Conservation (phyloP, 2,888 invertebrate species). For the Pammene fasciana region DNA sequence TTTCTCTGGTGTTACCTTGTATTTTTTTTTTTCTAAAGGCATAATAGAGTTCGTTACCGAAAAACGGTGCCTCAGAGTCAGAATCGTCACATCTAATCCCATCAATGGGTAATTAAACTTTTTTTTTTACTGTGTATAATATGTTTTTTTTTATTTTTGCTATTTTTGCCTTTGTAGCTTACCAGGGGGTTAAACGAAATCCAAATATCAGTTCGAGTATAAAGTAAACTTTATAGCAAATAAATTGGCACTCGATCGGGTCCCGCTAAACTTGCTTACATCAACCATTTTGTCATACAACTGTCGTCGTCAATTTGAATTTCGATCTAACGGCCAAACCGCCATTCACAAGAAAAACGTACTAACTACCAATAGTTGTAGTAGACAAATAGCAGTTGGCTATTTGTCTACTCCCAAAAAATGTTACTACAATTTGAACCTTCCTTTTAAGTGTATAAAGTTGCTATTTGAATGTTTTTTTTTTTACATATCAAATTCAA, state of each 20-base stretch:
- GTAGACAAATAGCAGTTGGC: background rate
- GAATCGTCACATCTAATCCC: no score
- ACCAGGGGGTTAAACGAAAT: no score
- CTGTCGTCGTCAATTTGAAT: slow-evolving; percentile 27
- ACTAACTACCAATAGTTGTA: background rate
- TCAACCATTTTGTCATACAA: slow-evolving; percentile 18
- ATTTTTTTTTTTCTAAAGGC: no score
- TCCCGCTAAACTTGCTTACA: background rate
- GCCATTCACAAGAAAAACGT: background rate
- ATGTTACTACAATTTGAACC: background rate
- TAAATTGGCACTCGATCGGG: background rate
- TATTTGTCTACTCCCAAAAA: background rate
- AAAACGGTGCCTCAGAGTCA: no score
- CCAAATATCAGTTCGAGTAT: no score
- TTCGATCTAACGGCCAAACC: slow-evolving; percentile 27
- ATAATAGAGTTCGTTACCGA: no score
- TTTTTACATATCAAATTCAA: background rate
- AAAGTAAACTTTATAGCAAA: background rate
- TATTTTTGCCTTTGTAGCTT: no score
- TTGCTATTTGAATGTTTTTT: background rate
- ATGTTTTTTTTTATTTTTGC: no score
- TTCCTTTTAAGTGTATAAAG: background rate
- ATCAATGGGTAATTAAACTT: no score
- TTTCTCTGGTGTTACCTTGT: no score
- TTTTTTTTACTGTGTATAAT: no score